Base-by-base conservation (phyloP, 2,113 vertebrate species). In the Seriola quinqueradiata region DNA sequence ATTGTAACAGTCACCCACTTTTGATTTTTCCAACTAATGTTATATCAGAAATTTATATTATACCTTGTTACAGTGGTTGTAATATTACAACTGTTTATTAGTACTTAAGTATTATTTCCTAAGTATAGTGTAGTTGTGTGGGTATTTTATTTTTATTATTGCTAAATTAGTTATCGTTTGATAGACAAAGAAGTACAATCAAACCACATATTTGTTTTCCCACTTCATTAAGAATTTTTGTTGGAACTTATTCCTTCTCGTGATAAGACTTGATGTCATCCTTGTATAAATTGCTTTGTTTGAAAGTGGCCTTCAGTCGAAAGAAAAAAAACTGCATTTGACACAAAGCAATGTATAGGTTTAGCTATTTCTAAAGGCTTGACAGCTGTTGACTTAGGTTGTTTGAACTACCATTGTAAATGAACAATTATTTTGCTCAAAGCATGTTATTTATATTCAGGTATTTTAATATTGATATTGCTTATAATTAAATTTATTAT, bases 401-500 rank as follows among this genome's bases (percentile, higher is more conserved):
- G 65, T 86, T 84, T 89, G 69, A 90, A 85, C 65, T 83, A 88
- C 72, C 74, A 84, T 82, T 93, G 84, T 90, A 94, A 92, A 94
- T 86, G 60, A 89, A 86, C 48, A 90, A 73, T 91, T 93, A 91
- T 94, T 94, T 94, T 92, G 90, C 89, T 86, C 72, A 93, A 93
- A 91, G 92, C 93, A 93, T 93, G 92, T 83, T 89, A 89, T 94
- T 94, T 94, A 88, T 91, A 94, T 92, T 93, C 82, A 93, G 82
- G 84, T 93, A 92, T 92, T 93, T 93, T 92, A 91, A 86, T 92
- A 94, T 91, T 73, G 89, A 87, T 89, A 89, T 85, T 85, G 86
- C 83, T 84, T 84, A 77, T 83, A 84, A 84, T 86, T 73, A 52
- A 65, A 90, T 87, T 87, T 80, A 83, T 90, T 77, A 90, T 90